Conservation (phyloP, 1,140 invertebrate genomes). For the Mactra quadrangularis region DNA sequence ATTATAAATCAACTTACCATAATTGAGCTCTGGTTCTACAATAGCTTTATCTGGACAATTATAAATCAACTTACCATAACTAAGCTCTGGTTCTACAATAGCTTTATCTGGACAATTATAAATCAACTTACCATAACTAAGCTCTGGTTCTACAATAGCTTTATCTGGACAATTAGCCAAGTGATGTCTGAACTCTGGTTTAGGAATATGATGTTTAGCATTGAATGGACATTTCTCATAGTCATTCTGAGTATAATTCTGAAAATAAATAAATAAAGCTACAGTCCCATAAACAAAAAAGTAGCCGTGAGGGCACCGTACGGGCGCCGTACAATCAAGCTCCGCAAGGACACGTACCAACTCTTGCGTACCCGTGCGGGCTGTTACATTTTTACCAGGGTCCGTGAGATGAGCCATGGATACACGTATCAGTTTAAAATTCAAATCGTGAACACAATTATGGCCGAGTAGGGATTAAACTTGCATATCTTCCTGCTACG, state of each 20-base stretch:
- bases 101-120: constrained; percentile 69
- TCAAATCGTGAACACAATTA: no score
- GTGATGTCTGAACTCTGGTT: constrained; percentile 73
- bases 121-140: constrained; percentile 65
- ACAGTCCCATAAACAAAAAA: no score
- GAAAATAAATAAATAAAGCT: constrained; percentile 10
- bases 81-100: constrained; percentile 65
- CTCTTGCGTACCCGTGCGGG: no score
- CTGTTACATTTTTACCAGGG: no score
- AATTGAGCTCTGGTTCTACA: constrained; percentile 65
- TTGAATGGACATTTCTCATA: constrained; percentile 75
- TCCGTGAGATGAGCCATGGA: no score
- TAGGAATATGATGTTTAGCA: constrained; percentile 75
- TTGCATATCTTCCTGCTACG: no score
- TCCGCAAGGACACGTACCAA: no score
- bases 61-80: constrained; percentile 65
- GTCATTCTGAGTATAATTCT: constrained; percentile 70
- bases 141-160: constrained; percentile 65
- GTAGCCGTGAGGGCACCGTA: no score
- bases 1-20: constrained; percentile 66
- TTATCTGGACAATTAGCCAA: constrained; percentile 72
- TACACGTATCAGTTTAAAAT: no score
- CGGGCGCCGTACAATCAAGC: no score
- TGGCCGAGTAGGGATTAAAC: no score
- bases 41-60: constrained; percentile 70